Evolutionary conservation across 2,113 vertebrate species (phyloP).

Genomic region (Aptenodytes patagonicus): DNA sequence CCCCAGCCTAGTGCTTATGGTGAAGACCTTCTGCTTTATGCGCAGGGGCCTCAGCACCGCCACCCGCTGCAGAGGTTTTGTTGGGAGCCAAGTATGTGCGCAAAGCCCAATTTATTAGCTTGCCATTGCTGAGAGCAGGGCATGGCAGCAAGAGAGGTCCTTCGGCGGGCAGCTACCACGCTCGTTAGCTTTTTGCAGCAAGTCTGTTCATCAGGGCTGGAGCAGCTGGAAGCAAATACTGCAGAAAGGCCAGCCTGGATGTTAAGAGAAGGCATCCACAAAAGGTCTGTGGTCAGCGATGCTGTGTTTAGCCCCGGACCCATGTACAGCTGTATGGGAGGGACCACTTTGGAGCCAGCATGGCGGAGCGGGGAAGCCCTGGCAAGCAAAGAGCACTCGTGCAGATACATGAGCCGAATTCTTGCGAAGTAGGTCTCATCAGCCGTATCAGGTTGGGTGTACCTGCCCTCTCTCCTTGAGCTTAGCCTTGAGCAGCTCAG

Average conservation of each 20-base stretch:
- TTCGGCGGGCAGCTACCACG: rapidly evolving
- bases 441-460: rapidly evolving
- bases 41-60: rapidly evolving
- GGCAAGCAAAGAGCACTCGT: background rate
- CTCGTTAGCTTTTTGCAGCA: background rate
- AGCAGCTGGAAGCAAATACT: background rate
- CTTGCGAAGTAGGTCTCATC: background rate
- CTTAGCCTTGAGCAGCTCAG: background rate
- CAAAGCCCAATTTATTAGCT: background rate
- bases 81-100: background rate
- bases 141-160: background rate
- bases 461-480: background rate
- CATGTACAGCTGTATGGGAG: background rate
- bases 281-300: background rate
- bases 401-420: rapidly evolving
- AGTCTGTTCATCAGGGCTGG: background rate
- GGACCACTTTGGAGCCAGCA: rapidly evolving
- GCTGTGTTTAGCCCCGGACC: background rate
- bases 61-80: rapidly evolving
- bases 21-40: background rate
- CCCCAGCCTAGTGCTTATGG: background rate
- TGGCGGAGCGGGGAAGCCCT: background rate
- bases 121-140: background rate
- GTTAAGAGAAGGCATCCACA: background rate
- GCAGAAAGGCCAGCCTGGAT: background rate